Evolutionary conservation across 2,113 vertebrate species (phyloP), one percentile per base, ranked within the genome.

Genomic region (Pyrgilauda ruficollis): DNA sequence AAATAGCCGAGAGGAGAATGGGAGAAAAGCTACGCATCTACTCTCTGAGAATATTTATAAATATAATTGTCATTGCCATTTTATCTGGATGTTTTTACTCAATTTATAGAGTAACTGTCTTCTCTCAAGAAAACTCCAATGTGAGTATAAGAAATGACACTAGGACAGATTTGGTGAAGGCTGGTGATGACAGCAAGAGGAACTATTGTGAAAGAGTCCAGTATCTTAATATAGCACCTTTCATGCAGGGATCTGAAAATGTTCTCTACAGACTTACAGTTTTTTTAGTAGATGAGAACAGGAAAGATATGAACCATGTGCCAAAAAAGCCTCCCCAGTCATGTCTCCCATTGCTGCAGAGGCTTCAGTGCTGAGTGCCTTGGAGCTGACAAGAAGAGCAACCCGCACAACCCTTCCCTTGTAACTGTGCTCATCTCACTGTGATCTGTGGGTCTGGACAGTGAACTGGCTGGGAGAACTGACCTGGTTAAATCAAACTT

Each of bases 41-140:
- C 78, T 56, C 97, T 22, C 74, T 99, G 87, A 98, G 99, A n/a
- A 22, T 98, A 73, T 52, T 98, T 87, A 96, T 99, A 91, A 99
- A 99, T 95, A 84, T 98, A 21, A 96, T 99, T 9, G 99, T 99
- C 43, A 68, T 99, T 15, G 97, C 93, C 1, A 97, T 99, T 13
- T 95, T 99, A 82, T 97, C 92, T 2, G 97, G 87, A 7, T 99
- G 99, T 82, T 99, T 99, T 97, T 99, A 99, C 94, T 97, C 98
- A 67, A 99, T 99, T 94, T 99, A 99, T 84, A 56, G n/a, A 63
- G 99, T 98, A 70, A 99, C 99, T 49, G 93, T 97, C 89, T 98
- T 98, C 97, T 99, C 99, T 9, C 99, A 99, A 92, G 93, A 97
- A 67, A 97, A 97, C 55, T 97, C 97, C 26, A 95, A 7, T 6